Conservation (phyloP, 2,113 vertebrate genomes). For the Vulpes vulpes region DNA sequence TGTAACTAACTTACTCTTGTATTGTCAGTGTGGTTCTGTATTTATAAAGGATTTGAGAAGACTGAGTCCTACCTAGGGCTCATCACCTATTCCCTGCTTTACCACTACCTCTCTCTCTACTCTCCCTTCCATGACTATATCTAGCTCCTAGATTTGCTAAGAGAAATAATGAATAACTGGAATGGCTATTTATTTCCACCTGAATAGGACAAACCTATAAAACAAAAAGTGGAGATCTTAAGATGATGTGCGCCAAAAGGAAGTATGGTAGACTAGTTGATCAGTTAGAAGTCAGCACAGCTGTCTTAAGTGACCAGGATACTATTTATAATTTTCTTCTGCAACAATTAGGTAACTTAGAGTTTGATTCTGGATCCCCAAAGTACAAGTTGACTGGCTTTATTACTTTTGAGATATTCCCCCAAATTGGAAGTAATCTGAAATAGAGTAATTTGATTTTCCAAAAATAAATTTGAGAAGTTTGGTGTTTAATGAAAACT, state of each 20-base stretch:
- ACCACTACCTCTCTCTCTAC: not conserved
- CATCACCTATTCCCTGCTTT: not conserved
- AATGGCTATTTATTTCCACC: not conserved
- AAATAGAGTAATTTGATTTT: constrained; percentile 20
- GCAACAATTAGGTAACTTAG: not conserved
- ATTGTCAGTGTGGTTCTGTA: not conserved
- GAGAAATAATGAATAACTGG: not conserved
- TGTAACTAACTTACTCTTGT: constrained; percentile 39
- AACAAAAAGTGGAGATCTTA: not conserved
- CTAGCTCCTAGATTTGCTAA: constrained; percentile 1
- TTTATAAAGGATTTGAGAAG: constrained; percentile 32
- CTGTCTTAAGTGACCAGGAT: not conserved
- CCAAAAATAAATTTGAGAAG: not conserved
- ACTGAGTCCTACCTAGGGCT: not conserved
- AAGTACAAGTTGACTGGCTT: not conserved
- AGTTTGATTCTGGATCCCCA: constrained; percentile 14
- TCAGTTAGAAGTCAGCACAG: not conserved
- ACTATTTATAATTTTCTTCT: constrained; percentile 36
- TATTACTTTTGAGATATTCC: constrained; percentile 16
- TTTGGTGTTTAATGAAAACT: not conserved
- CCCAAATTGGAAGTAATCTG: constrained; percentile 4
- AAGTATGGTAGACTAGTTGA: constrained; percentile 53
- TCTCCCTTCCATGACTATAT: not conserved
- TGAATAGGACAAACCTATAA: not conserved
- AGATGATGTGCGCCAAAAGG: constrained; percentile 55